A percentile compares a stretch with the other conserved stretches of the same genome.
phyloP scores from a whole-genome alignment of 2,797 vertebrate genomes.

The Pachyuromys duprasi region DNA sequence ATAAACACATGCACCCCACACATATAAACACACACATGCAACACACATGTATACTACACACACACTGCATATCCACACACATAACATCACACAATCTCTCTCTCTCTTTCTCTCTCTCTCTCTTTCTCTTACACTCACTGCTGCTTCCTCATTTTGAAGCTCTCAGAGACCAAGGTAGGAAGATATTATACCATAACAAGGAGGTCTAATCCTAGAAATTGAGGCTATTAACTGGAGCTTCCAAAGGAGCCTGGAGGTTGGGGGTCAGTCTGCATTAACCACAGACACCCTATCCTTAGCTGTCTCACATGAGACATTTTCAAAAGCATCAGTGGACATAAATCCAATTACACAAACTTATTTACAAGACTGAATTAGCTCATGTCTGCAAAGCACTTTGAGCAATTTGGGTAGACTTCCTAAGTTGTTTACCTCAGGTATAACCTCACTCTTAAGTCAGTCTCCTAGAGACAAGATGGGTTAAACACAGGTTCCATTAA shows the following conservation, averaged over 20 bases:
- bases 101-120: no score
- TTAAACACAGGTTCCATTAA: conserved; percentile 56
- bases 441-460: conserved; percentile 75
- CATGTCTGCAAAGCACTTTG: conserved; percentile 74
- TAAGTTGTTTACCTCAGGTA: conserved; percentile 73
- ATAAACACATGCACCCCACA: no score
- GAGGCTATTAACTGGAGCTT: not conserved
- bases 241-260: conserved; percentile 12
- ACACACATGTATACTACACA: no score
- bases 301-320: conserved; percentile 54
- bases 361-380: conserved; percentile 73
- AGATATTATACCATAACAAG: not conserved
- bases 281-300: conserved; percentile 7
- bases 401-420: conserved; percentile 73
- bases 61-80: no score
- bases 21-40: no score
- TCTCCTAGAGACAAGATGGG: conserved; percentile 64
- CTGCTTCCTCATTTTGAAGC: conserved; percentile 56
- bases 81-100: no score
- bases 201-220: conserved; percentile 26
- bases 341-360: conserved; percentile 66
- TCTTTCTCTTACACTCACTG: not conserved
- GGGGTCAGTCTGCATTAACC: not conserved
- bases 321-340: conserved; percentile 47
- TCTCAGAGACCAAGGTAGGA: not conserved